Evolutionary conservation across 2,797 vertebrate genomes (phyloP).

Genomic region (Limnodromus scolopaceus): DNA sequence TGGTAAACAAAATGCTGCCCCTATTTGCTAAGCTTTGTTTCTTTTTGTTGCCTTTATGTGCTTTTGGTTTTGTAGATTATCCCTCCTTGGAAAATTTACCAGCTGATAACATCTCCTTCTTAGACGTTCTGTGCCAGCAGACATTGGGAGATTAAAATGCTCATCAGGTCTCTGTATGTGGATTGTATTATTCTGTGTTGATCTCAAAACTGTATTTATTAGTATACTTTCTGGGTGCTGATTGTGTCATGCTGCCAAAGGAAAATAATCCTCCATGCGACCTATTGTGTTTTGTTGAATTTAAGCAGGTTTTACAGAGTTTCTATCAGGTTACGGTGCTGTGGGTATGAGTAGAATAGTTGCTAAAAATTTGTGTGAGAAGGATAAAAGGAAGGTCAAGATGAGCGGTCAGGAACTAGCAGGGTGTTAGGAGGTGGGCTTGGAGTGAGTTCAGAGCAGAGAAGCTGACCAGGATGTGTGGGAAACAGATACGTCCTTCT

Average conservation of each 20-base stretch:
- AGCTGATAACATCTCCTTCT: neutral
- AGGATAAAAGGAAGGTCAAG: neutral
- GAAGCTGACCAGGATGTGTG: neutral
- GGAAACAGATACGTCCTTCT: neutral
- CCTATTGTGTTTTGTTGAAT: neutral
- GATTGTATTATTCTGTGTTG: neutral
- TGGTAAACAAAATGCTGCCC: neutral
- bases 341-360: neutral
- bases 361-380: neutral
- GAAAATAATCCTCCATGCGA: neutral
- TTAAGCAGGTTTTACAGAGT: neutral
- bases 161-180: neutral
- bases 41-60: neutral
- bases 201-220: neutral
- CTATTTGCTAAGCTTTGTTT: neutral
- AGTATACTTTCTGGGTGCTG: neutral
- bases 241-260: neutral
- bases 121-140: neutral
- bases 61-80: neutral
- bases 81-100: neutral
- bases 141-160: neutral
- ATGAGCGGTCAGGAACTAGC: constrained; percentile 1
- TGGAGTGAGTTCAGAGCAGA: constrained; percentile 18
- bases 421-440: neutral
- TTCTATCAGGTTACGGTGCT: neutral